These are phyloP conservation scores for Hirtodrosophila trivittata DNA, from an alignment of 2,888 invertebrate genomes.

Conservation along the genomic window DNA sequence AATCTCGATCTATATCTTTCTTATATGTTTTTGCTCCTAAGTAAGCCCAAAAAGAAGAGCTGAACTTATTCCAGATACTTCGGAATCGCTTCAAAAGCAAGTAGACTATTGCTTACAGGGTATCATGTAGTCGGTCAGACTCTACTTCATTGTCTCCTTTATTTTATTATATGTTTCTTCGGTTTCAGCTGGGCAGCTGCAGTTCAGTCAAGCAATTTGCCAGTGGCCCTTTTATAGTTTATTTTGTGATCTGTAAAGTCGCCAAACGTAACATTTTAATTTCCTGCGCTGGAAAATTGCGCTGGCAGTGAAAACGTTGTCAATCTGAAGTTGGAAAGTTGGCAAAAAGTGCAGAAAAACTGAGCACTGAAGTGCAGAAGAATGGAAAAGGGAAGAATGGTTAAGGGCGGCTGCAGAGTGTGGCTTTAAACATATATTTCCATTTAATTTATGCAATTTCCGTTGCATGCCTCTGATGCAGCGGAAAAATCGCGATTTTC, in stretches of 20 bases:
- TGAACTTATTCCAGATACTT: no score
- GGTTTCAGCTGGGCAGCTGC: neutral
- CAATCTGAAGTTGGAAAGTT: no score
- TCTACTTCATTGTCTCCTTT: no score
- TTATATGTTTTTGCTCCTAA: no score
- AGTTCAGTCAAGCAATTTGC: slow-evolving; percentile 13
- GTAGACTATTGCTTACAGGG: no score
- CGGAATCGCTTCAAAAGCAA: no score
- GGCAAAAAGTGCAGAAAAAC: slow-evolving; percentile 2
- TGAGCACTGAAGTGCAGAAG: neutral
- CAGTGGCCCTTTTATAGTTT: slow-evolving; percentile 16
- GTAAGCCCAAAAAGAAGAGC: no score
- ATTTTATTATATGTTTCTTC: no score
- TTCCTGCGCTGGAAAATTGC: slow-evolving; percentile 26
- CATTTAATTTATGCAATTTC: slow-evolving; percentile 48
- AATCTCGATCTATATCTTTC: no score
- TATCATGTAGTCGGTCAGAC: no score
- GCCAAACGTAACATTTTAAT: slow-evolving; percentile 37
- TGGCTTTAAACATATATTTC: slow-evolving; percentile 30
- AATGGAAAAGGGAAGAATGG: neutral
- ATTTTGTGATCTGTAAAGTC: slow-evolving; percentile 36
- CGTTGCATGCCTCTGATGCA: slow-evolving; percentile 12
- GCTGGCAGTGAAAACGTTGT: slow-evolving; percentile 6
- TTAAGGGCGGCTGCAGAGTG: neutral
- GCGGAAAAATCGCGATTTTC: slow-evolving; percentile 6